These are phyloP conservation scores for Phrynosoma blainvillii DNA, from an alignment of 2,113 vertebrate genomes.

Conservation along the genomic window DNA sequence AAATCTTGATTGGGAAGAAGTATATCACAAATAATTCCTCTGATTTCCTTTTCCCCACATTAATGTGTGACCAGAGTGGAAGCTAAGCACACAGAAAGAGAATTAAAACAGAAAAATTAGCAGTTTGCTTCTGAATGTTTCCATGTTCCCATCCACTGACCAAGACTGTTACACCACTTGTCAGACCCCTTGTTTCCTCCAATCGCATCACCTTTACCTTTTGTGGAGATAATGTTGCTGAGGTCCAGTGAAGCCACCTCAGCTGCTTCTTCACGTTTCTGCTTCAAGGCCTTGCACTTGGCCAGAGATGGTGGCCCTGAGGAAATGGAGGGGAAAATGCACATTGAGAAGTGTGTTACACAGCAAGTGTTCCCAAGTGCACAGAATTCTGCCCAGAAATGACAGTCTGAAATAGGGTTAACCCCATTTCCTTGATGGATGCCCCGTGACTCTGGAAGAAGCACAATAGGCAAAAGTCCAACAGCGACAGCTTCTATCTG, in stretches of 20 bases:
- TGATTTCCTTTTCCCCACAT: not conserved
- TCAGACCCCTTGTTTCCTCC: not conserved
- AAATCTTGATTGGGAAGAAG: not conserved
- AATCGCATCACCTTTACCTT: conserved; percentile 69
- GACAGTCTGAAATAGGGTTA: not conserved
- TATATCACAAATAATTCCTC: not conserved
- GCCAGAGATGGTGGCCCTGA: conserved; percentile 82
- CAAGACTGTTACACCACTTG: not conserved
- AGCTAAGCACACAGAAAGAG: not conserved
- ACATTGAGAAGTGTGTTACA: not conserved
- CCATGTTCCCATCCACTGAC: not conserved
- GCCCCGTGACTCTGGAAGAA: not conserved
- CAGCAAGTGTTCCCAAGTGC: not conserved
- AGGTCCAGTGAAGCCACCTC: conserved; percentile 86
- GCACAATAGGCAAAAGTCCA: not conserved
- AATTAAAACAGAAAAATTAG: not conserved
- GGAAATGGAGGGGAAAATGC: not conserved
- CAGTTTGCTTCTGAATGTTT: not conserved
- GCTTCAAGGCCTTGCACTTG: conserved; percentile 81
- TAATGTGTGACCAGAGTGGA: not conserved
- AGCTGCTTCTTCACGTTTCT: conserved; percentile 80
- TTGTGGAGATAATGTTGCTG: conserved; percentile 82
- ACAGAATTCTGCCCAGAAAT: not conserved
- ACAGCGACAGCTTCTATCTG: not conserved
- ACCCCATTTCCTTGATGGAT: not conserved